These are phyloP conservation scores for Charanyca ferruginea DNA, from an alignment of 2,888 invertebrate species.

Conservation along the genomic window DNA sequence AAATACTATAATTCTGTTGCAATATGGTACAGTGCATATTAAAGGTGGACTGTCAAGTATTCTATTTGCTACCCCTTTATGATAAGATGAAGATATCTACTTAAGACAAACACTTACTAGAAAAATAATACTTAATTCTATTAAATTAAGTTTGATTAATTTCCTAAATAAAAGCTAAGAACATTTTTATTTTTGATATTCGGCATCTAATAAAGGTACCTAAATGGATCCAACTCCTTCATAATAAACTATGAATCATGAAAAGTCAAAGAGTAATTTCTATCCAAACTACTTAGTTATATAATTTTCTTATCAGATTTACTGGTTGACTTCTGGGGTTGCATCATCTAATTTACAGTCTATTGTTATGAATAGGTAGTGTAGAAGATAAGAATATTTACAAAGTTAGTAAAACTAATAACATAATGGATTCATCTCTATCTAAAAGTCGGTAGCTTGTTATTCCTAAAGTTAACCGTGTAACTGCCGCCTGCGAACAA, in stretches of 20 bases:
- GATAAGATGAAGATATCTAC: too few species aligned
- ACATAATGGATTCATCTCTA: conserved; percentile 61
- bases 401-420: conserved; percentile 22
- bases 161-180: neutral
- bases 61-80: too few species aligned
- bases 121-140: too few species aligned
- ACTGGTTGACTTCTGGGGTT: neutral
- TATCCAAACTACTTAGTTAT: neutral
- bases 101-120: too few species aligned
- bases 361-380: too few species aligned
- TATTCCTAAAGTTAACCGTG: conserved; percentile 78
- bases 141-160: neutral
- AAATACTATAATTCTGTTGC: too few species aligned
- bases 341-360: neutral
- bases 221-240: neutral
- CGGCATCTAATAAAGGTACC: neutral
- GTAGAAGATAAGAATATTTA: neutral
- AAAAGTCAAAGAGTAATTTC: neutral
- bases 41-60: too few species aligned
- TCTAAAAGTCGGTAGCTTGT: conserved; percentile 73
- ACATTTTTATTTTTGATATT: neutral
- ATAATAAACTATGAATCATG: neutral
- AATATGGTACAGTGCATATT: too few species aligned
- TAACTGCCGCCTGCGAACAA: conserved; percentile 73
- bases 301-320: neutral